Evolutionary conservation across 2,888 invertebrate species (phyloP).

Genomic region (Protophormia terraenovae): DNA sequence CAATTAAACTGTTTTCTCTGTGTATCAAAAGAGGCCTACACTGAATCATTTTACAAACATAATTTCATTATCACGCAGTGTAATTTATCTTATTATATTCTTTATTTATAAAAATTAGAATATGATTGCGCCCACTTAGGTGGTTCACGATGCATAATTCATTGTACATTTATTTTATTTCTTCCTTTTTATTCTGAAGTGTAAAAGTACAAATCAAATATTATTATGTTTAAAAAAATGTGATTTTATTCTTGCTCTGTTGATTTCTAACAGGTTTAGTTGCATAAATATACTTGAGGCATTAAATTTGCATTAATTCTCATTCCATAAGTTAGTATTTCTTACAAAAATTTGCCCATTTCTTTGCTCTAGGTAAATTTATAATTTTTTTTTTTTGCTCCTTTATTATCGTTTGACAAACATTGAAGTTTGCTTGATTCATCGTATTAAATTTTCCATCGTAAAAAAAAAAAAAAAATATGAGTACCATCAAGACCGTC

Average conservation of each 20-base stretch:
- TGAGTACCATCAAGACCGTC: slow-evolving; percentile 35
- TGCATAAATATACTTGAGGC: slow-evolving; percentile 33
- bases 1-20: no score
- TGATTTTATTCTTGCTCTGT: slow-evolving; percentile 16
- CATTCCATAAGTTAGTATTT: background rate
- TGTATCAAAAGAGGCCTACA: no score
- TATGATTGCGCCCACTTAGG: slow-evolving; percentile 15
- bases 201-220: slow-evolving; percentile 59
- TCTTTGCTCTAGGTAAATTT: slow-evolving; percentile 43
- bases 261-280: slow-evolving; percentile 4
- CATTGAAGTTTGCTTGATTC: slow-evolving; percentile 47
- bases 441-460: slow-evolving; percentile 42
- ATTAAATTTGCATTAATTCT: slow-evolving; percentile 55
- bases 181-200: slow-evolving; percentile 47
- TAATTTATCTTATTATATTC: background rate
- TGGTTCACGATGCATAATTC: slow-evolving; percentile 39
- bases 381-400: background rate
- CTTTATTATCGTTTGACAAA: slow-evolving; percentile 6
- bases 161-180: slow-evolving; percentile 13
- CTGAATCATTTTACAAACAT: no score
- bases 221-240: slow-evolving; percentile 28
- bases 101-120: slow-evolving; percentile 15
- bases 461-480: slow-evolving; percentile 35
- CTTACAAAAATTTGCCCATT: slow-evolving; percentile 25
- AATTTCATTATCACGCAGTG: no score